Base-by-base conservation (phyloP, 2,888 invertebrate genomes). In the Lymantria dispar region DNA sequence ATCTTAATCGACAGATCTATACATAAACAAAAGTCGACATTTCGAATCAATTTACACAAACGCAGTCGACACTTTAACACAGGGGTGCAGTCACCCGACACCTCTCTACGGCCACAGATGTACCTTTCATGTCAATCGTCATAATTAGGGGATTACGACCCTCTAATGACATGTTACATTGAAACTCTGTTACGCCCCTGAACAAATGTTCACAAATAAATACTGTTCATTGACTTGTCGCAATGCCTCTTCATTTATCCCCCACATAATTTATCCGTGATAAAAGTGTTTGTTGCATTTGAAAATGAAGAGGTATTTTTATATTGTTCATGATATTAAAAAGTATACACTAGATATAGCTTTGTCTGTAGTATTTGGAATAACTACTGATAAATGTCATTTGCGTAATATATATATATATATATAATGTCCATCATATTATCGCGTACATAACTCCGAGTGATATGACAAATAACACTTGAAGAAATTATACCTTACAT, bases 71-170 rank as follows among this genome's bases (percentile, higher is more conserved):
- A 65, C 59, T 56, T 59, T 62, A 31, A 68, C 68, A 69, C 69
- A 68, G 62, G 63, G 58, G 60, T 59, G 68, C 72, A 72, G 87
- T 76, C 84, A 91, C 76, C 85, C 84, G 89, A 90, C 89, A 89
- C 90, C 83, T 86, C 83, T 66, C 77, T 64, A 58, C 73, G 67
- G 80, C 85, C 86, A 85, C 90, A 91, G 90, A 90, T 90, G 89
- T 85, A 71, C 87, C 86, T 84, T 88, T 88, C 78, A 88, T 90
- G 88, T 87, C 91, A 90, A 90, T 90, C 84, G 89, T 87, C 89
- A 87, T 91, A 89, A 90, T 91, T 90, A 91, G 88, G 83, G 89
- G 88, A 88, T 90, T 88, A 87, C 76, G 74, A 62, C 78, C 83
- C 87, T 83, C 84, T 89, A 87, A 91, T 87, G 87, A 87, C 85